Percentiles rank a stretch among this genome's conserved stretches.
Conservation (phyloP, 2,888 invertebrate species). For the Cosmorhoe ocellata region DNA sequence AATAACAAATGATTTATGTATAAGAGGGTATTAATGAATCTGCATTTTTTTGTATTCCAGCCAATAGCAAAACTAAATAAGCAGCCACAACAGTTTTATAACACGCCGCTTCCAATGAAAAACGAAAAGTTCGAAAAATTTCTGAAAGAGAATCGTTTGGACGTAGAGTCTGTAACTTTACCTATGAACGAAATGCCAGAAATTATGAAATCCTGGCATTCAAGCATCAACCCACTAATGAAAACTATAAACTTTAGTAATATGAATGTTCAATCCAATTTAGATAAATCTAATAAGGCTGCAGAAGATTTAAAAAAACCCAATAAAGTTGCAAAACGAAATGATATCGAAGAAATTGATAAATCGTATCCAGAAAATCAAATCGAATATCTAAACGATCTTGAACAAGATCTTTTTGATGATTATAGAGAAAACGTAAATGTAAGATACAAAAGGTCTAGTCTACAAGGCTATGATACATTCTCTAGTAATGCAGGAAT, state of each 20-base stretch:
- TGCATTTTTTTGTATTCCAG: no score
- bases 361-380: conserved; percentile 23
- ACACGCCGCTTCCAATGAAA: conserved; percentile 64
- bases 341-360: neutral
- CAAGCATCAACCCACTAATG: neutral
- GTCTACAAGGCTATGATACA: neutral
- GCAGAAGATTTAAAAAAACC: neutral
- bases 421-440: conserved; percentile 3
- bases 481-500: neutral
- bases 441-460: conserved; percentile 21
- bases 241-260: neutral
- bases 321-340: neutral
- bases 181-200: conserved; percentile 39
- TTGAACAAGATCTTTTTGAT: conserved; percentile 16
- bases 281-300: neutral
- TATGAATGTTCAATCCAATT: neutral
- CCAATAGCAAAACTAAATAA: conserved; percentile 42
- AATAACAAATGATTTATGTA: no score
- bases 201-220: conserved; percentile 1
- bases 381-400: conserved; percentile 31
- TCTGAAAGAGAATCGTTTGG: conserved; percentile 53
- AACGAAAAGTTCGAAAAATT: conserved; percentile 54
- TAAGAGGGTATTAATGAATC: no score
- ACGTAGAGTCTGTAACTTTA: conserved; percentile 53
- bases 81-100: conserved; percentile 54